phyloP scores from a whole-genome alignment of 2,797 vertebrate genomes.

The Phrynocephalus forsythii region DNA sequence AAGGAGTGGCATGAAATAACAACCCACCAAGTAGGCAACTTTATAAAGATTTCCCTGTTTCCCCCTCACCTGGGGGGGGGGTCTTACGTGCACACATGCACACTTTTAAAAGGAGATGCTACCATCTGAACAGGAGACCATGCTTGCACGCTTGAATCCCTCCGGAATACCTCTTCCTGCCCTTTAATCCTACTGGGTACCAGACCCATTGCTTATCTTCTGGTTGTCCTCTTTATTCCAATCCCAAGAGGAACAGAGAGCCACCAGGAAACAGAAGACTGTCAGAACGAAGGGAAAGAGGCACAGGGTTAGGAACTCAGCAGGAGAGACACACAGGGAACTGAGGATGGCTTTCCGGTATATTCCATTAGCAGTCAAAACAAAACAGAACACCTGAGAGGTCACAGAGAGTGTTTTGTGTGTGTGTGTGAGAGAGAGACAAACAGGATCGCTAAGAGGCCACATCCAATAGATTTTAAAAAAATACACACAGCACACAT shows the following conservation, averaged over 20 bases:
- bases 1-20: too few relatives aligned
- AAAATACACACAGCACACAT: background rate
- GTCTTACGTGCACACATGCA: background rate
- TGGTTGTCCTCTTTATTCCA: background rate
- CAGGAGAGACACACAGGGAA: background rate
- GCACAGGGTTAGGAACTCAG: background rate
- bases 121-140: background rate
- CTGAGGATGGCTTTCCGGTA: too few relatives aligned
- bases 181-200: too few relatives aligned
- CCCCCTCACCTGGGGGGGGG: too few relatives aligned
- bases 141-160: background rate
- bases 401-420: background rate
- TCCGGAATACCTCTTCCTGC: too few relatives aligned
- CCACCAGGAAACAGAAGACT: background rate
- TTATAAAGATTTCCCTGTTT: too few relatives aligned
- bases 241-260: background rate
- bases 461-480: background rate
- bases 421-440: background rate
- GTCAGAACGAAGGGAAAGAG: background rate
- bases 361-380: background rate
- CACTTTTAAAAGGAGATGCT: background rate
- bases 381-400: background rate
- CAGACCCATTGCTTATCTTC: background rate
- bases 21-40: background rate
- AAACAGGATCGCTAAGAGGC: background rate